Evolutionary conservation across 1,140 invertebrate genomes (phyloP).

Genomic region (Bombus cullumanus): DNA sequence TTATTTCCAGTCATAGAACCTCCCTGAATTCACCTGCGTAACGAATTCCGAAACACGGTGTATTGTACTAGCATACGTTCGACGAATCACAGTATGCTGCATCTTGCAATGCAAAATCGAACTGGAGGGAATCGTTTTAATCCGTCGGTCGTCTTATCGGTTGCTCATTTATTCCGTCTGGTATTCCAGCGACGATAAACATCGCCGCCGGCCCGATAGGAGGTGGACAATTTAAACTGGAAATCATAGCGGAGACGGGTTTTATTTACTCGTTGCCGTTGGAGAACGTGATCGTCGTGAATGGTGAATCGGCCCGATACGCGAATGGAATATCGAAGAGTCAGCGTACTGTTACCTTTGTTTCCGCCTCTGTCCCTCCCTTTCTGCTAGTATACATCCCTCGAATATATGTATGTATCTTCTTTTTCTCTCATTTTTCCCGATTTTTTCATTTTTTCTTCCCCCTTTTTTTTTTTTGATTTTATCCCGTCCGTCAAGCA

Average conservation of each 20-base stretch:
- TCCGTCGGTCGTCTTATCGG: conserved; percentile 8
- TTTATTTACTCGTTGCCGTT: conserved; percentile 27
- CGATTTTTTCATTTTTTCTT: neutral
- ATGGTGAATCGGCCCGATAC: conserved; percentile 31
- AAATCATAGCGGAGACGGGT: conserved; percentile 26
- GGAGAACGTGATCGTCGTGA: conserved; percentile 30
- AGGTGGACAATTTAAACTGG: conserved; percentile 15
- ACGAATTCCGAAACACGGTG: too few relatives aligned
- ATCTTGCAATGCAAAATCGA: neutral
- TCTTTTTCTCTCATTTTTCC: neutral
- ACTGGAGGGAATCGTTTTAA: neutral
- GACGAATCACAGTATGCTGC: neutral
- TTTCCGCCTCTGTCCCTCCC: neutral
- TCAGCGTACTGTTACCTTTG: conserved; percentile 43
- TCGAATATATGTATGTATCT: neutral
- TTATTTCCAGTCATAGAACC: too few relatives aligned
- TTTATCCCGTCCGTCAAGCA: conserved; percentile 38
- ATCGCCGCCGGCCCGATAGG: neutral
- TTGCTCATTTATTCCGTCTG: neutral
- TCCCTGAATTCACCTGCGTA: too few relatives aligned
- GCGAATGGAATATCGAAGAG: conserved; percentile 42
- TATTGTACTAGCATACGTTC: too few relatives aligned
- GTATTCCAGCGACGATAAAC: conserved; percentile 17
- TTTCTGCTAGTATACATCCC: neutral
- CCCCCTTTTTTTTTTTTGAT: neutral